Evolutionary conservation across 2,113 vertebrate genomes (phyloP), one percentile per base, ranked within the genome.

Genomic region (Colossoma macropomum): DNA sequence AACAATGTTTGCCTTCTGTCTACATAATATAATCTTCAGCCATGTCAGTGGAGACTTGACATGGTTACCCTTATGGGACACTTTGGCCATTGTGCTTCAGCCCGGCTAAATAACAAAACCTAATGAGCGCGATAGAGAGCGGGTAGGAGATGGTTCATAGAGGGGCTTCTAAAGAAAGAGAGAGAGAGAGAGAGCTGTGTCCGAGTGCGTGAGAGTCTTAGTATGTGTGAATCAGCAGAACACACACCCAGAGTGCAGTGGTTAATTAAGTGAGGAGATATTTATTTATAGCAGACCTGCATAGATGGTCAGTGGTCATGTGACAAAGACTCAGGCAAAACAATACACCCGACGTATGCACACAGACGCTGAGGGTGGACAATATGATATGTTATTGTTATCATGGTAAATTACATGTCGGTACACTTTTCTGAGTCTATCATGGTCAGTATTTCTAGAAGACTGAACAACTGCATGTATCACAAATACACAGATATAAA

Each of bases 141-240:
- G 7, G 25, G n/a, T 62, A n/a, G 59, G 59, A 27, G n/a, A 62
- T 27, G 59, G 10, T 25, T 62, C 23, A 13, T 62, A n/a, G 59
- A 62, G 59, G 59, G n/a, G 17, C 52, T 54, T 6, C 52, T 54
- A 8, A 60, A 23, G 21, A 60, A 4, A 25, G 7, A 12, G 11
- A 62, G 9, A 4, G 59, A 62, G 59, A 25, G 59, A 27, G 25
- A 27, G 59, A 5, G 13, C 4, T 60, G n/a, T n/a, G 4, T 60
- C 23, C 1, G 59, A 62, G 59, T 2, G 25, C 12, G n/a, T 11
- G 56, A 13, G 48, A 75, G 30, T 56, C 68, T 75, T 72, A 63
- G 38, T 83, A 15, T 71, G 65, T 71, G 16, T 25, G 48, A 48
- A 83, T 83, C 74, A 70, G 65, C 48, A 66, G 60, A 82, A 25